Conservation (phyloP, 2,113 vertebrate genomes). For the Capricornis sumatraensis region DNA sequence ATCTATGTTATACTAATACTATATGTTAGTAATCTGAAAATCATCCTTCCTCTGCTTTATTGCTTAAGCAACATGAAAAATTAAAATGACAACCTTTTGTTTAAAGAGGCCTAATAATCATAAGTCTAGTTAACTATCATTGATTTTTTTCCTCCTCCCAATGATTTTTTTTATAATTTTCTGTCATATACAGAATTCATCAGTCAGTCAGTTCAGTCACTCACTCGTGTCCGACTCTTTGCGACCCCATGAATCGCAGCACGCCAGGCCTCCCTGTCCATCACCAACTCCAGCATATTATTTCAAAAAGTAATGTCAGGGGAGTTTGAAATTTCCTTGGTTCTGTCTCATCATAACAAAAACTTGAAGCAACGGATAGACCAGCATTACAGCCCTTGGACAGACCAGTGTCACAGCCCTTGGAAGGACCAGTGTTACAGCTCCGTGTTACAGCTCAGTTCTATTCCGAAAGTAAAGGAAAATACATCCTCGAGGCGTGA, state of each 20-base stretch:
- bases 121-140: neutral
- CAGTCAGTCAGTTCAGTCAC: too few relatives aligned
- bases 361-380: neutral
- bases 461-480: neutral
- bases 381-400: neutral
- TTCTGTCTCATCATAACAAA: neutral
- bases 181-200: neutral
- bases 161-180: neutral
- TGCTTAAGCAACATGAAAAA: neutral
- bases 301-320: neutral
- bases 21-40: neutral
- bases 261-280: too few relatives aligned
- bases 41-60: neutral
- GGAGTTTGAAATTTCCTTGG: neutral
- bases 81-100: neutral
- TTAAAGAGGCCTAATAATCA: neutral
- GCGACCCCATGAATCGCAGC: too few relatives aligned
- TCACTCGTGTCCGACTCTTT: too few relatives aligned
- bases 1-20: neutral
- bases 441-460: neutral
- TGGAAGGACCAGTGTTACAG: neutral
- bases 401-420: too few relatives aligned
- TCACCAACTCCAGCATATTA: neutral
- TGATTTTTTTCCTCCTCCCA: neutral
- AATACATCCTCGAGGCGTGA: neutral